Evolutionary conservation across 2,113 vertebrate genomes (phyloP).

Genomic region (Tonatia bakeri): DNA sequence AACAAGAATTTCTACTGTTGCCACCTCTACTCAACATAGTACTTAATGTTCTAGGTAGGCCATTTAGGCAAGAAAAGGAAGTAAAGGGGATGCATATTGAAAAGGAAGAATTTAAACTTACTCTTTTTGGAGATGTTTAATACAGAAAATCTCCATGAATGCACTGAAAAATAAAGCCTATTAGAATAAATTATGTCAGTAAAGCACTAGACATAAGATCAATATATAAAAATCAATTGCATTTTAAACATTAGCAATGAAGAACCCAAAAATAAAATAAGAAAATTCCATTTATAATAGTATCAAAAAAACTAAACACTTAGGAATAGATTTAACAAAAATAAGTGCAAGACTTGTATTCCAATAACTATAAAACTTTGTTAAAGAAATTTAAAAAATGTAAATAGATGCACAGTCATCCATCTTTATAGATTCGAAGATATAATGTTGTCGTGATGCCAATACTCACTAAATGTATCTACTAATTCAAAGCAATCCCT

Average conservation of each 20-base stretch:
- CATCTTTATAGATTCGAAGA: not conserved
- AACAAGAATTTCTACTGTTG: not conserved
- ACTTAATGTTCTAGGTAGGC: not conserved
- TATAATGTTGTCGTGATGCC: not conserved
- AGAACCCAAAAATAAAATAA: not conserved
- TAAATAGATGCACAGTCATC: not conserved
- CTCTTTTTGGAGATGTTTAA: not conserved
- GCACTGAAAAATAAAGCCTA: not conserved
- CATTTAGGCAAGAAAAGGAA: not conserved
- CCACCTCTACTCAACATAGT: not conserved
- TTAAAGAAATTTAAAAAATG: not conserved
- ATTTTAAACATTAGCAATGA: not conserved
- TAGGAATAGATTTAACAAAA: not conserved
- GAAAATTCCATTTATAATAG: not conserved
- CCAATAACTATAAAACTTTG: not conserved
- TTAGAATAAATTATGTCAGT: not conserved
- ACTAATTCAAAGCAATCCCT: not conserved
- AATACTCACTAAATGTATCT: not conserved
- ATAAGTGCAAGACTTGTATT: not conserved
- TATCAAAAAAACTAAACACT: not conserved
- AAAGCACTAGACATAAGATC: not conserved
- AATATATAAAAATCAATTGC: not conserved
- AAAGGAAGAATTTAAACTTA: not conserved
- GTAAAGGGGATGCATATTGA: not conserved
- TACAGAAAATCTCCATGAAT: not conserved